These are phyloP conservation scores for Chrysina gloriosa DNA, from an alignment of 2,888 invertebrate species.

Conservation along the genomic window DNA sequence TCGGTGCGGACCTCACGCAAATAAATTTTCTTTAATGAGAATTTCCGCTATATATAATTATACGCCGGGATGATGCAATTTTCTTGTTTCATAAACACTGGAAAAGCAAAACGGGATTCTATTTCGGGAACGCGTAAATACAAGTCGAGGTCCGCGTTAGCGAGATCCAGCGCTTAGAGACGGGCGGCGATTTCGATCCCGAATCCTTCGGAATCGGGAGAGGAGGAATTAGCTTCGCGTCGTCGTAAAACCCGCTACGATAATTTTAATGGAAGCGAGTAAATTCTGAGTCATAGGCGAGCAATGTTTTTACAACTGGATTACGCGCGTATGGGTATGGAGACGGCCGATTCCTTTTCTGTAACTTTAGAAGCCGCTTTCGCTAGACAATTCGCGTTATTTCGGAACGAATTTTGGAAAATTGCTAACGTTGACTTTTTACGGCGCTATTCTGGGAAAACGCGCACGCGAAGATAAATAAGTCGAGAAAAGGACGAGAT, in stretches of 20 bases:
- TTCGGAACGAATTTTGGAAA: not conserved
- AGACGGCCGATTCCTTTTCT: too few species aligned
- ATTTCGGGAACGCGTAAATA: slow-evolving; percentile 6
- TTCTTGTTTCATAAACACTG: slow-evolving; percentile 7
- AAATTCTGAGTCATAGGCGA: not conserved
- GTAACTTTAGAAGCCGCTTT: not conserved
- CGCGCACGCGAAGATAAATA: not conserved
- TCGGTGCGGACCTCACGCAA: not conserved
- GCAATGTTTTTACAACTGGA: not conserved
- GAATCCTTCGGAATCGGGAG: too few species aligned
- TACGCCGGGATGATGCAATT: not conserved
- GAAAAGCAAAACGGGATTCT: slow-evolving; percentile 5
- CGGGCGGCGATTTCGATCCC: not conserved
- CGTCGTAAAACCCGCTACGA: too few species aligned
- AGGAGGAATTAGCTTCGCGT: too few species aligned
- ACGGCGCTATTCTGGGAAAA: not conserved
- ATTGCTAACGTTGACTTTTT: too few species aligned
- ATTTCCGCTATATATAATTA: slow-evolving; percentile 16
- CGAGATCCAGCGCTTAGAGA: too few species aligned
- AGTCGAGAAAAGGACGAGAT: not conserved
- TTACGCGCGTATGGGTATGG: not conserved
- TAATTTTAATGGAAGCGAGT: not conserved
- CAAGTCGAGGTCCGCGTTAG: not conserved
- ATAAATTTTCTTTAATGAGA: not conserved
- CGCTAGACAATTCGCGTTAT: not conserved